These are phyloP conservation scores for Salvelinus sp. DNA, from an alignment of 2,113 vertebrate species.

Conservation along the genomic window DNA sequence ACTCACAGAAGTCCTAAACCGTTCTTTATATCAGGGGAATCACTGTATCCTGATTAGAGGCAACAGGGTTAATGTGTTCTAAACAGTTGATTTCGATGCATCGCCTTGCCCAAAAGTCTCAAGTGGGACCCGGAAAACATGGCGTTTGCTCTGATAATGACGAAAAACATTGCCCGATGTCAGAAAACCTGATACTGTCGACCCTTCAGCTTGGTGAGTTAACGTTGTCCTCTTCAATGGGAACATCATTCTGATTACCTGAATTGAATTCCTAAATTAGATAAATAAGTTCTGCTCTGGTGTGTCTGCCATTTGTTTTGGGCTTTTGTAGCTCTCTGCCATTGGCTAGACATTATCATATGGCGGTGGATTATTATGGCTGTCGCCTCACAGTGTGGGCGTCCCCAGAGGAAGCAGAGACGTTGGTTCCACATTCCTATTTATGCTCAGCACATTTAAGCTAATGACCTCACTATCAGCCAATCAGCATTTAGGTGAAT, in stretches of 20 bases:
- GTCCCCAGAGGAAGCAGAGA: neutral
- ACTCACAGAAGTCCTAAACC: no score
- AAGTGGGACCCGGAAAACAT: neutral
- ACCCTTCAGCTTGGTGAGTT: neutral
- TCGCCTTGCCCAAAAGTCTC: no score
- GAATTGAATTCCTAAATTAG: no score
- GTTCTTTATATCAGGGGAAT: no score
- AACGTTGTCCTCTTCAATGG: no score
- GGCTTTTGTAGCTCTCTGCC: neutral
- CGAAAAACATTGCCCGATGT: neutral
- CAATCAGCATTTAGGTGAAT: constrained; percentile 7
- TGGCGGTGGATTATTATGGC: no score
- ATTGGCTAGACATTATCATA: neutral
- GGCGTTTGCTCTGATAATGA: neutral
- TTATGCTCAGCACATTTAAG: neutral
- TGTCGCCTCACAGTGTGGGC: no score
- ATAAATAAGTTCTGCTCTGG: no score
- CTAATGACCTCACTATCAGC: constrained; percentile 18
- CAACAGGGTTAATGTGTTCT: no score
- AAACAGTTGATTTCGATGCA: no score
- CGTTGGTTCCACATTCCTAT: neutral
- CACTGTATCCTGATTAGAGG: no score
- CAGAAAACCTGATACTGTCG: neutral
- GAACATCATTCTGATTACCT: no score
- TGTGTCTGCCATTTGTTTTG: neutral